These are phyloP conservation scores for Stenichneumon culpator DNA, from an alignment of 2,888 invertebrate species.

Conservation along the genomic window DNA sequence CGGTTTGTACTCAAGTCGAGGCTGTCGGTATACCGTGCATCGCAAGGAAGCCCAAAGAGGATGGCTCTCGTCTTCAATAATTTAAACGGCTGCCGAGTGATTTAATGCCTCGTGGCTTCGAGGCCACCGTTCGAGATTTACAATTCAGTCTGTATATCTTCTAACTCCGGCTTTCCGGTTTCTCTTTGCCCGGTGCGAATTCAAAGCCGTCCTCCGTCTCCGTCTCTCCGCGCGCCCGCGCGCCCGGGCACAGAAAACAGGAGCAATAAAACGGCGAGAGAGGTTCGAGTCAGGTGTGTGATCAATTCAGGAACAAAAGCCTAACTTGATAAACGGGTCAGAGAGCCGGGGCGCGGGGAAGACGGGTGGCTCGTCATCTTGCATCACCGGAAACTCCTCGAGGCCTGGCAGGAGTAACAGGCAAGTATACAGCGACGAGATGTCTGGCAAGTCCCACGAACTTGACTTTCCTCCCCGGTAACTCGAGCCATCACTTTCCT, in stretches of 20 bases:
- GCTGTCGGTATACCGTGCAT: constrained; percentile 5
- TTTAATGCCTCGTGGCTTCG: constrained; percentile 61
- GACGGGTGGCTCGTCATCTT: constrained; percentile 46
- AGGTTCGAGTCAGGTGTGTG: constrained; percentile 22
- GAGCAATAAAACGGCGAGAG: constrained; percentile 8
- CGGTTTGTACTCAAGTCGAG: too few relatives aligned
- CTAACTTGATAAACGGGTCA: constrained; percentile 79
- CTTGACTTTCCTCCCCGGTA: constrained; percentile 35
- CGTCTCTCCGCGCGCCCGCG: background rate
- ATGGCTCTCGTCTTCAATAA: constrained; percentile 58
- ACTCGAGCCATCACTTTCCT: constrained; percentile 34
- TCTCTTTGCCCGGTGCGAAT: constrained; percentile 15
- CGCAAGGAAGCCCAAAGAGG: constrained; percentile 41
- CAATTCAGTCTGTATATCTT: constrained; percentile 52
- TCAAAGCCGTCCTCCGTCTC: background rate
- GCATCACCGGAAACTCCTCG: constrained; percentile 33
- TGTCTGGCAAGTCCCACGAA: constrained; percentile 55
- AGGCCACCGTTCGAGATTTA: constrained; percentile 44
- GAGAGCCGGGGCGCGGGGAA: background rate
- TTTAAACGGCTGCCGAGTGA: constrained; percentile 62
- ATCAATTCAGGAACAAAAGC: constrained; percentile 75
- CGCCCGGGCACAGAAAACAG: background rate
- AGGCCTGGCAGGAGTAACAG: background rate
- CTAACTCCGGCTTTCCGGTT: constrained; percentile 25
- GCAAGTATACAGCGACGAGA: constrained; percentile 30